These are phyloP conservation scores for Dolomedes plantarius DNA, from an alignment of 2,888 invertebrate species.

Conservation along the genomic window DNA sequence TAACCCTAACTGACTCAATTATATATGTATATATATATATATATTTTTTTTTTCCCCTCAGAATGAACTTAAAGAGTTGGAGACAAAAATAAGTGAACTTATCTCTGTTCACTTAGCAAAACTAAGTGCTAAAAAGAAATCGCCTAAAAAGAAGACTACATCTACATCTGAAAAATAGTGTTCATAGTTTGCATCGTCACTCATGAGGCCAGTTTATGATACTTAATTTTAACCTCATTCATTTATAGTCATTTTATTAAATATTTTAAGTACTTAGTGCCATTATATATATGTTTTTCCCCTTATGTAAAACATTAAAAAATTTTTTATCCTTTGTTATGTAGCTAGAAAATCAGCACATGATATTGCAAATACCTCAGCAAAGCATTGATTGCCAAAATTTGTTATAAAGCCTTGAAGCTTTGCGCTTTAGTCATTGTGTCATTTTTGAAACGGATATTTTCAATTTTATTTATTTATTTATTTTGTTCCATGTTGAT, in stretches of 20 bases:
- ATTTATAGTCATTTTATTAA: conserved; percentile 37
- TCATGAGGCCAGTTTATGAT: conserved; percentile 30
- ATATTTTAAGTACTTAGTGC: conserved; percentile 27
- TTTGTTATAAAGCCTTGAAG: not conserved
- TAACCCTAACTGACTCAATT: too few species aligned
- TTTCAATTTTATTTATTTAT: not conserved
- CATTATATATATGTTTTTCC: conserved; percentile 15
- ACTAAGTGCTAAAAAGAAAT: conserved; percentile 45
- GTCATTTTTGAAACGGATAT: too few species aligned
- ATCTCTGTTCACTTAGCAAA: conserved; percentile 49
- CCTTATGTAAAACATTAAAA: too few species aligned
- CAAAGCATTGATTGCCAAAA: not conserved
- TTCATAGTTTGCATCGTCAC: not conserved
- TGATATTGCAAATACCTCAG: not conserved
- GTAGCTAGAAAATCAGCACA: not conserved
- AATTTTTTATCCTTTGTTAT: not conserved
- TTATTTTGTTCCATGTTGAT: not conserved
- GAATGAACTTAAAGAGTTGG: conserved; percentile 78
- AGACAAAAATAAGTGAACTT: conserved; percentile 75
- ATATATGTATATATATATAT: too few species aligned
- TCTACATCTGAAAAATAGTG: conserved; percentile 40
- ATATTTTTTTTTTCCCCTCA: conserved; percentile 20
- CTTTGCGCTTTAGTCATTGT: not conserved
- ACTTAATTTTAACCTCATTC: conserved; percentile 25
- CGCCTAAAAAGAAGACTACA: conserved; percentile 41